Evolutionary conservation across 2,797 vertebrate genomes (phyloP).

Genomic region (Buceros bicornis): DNA sequence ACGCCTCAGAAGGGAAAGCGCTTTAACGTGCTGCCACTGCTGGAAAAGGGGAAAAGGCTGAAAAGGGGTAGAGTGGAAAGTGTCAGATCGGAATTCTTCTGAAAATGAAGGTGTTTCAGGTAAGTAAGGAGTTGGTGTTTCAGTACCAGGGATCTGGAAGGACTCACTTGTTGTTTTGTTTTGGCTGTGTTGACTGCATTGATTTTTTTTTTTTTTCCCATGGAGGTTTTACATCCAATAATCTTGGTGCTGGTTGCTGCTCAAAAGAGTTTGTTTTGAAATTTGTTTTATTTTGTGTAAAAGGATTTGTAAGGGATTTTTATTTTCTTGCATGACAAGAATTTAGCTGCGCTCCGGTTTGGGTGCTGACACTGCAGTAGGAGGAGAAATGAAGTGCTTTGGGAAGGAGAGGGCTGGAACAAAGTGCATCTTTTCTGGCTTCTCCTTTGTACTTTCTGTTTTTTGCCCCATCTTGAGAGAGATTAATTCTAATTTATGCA

Average conservation of each 20-base stretch:
- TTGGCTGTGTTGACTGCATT: not conserved
- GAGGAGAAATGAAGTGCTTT: not conserved
- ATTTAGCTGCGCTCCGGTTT: not conserved
- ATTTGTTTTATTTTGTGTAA: not conserved
- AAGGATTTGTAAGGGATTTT: conserved; percentile 19
- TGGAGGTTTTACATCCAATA: not conserved
- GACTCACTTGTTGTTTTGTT: not conserved
- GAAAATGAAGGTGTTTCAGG: not conserved
- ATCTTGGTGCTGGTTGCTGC: not conserved
- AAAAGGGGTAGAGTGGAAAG: too few relatives aligned
- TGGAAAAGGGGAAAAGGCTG: not conserved
- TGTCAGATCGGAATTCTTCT: not conserved
- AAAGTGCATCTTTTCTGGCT: not conserved
- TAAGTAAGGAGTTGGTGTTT: not conserved
- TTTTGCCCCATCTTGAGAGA: not conserved
- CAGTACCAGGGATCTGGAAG: not conserved
- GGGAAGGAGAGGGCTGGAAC: not conserved
- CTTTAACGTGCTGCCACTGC: not conserved
- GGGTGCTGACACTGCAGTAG: not conserved
- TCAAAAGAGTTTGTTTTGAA: not conserved
- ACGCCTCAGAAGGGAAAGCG: not conserved
- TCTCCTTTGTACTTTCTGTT: not conserved
- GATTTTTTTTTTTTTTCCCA: not conserved
- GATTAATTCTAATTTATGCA: not conserved
- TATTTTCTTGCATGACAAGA: not conserved